These are phyloP conservation scores for Busseola fusca DNA, from an alignment of 2,888 invertebrate species.

Conservation along the genomic window DNA sequence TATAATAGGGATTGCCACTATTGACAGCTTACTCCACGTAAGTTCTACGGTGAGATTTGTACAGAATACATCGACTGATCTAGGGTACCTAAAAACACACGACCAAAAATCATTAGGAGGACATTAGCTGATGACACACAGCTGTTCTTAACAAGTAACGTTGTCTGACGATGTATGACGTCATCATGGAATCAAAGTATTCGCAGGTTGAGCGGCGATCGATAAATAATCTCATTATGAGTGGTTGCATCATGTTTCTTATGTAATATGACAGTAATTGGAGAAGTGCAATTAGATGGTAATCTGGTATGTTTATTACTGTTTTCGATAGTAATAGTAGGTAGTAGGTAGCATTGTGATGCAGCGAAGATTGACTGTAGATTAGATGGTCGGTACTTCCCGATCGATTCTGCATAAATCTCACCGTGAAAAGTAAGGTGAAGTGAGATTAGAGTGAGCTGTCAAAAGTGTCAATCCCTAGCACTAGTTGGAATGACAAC, in stretches of 20 bases:
- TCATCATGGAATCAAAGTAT: slow-evolving; percentile 29
- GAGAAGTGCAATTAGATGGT: slow-evolving; percentile 21
- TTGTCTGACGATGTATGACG: slow-evolving; percentile 9
- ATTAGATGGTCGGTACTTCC: neutral
- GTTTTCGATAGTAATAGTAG: slow-evolving; percentile 4
- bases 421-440: too few relatives aligned
- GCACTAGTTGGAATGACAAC: too few relatives aligned
- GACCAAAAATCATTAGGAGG: neutral
- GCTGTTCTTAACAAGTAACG: neutral
- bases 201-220: slow-evolving; percentile 14
- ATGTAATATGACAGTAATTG: slow-evolving; percentile 8
- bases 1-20: neutral
- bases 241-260: slow-evolving; percentile 4
- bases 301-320: neutral
- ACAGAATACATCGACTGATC: neutral
- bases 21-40: neutral
- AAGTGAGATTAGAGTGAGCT: too few relatives aligned
- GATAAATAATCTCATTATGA: slow-evolving; percentile 44
- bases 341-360: neutral
- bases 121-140: neutral
- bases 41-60: neutral
- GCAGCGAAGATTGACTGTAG: neutral
- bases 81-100: neutral
- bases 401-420: too few relatives aligned
- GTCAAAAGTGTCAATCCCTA: too few relatives aligned